Percentiles rank a stretch among this genome's conserved stretches.
These are phyloP conservation scores for Gymnorhina tibicen DNA, from an alignment of 2,113 vertebrate genomes.

Conservation along the genomic window DNA sequence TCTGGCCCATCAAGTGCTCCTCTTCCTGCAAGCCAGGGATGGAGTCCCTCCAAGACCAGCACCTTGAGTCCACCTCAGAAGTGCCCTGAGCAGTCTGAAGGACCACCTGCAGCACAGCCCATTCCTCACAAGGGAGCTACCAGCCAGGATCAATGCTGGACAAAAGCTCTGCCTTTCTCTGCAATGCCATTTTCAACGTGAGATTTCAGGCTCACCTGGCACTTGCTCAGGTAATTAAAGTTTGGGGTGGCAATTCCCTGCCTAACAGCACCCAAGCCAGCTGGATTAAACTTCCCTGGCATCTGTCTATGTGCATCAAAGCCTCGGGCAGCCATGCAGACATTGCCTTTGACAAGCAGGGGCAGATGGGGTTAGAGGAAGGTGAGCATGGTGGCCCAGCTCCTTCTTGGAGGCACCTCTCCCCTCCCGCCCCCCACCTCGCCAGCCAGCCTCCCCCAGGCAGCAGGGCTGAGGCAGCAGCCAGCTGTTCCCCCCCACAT, in stretches of 20 bases:
- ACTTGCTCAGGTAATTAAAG: not conserved
- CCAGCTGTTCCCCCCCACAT: not conserved
- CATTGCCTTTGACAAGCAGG: not conserved
- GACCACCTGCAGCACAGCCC: not conserved
- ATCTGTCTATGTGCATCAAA: rapidly evolving
- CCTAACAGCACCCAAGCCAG: not conserved
- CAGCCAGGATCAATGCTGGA: not conserved
- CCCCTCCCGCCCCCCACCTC: not conserved
- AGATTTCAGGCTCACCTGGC: not conserved
- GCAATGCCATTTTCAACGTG: not conserved
- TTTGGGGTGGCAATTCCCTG: not conserved
- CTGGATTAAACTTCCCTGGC: not conserved
- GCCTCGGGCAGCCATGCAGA: not conserved
- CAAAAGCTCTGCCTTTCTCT: not conserved
- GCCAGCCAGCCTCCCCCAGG: not conserved
- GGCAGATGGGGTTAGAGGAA: not conserved
- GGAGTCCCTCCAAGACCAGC: not conserved
- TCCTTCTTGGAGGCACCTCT: not conserved
- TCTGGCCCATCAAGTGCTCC: not conserved
- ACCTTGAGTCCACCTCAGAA: not conserved
- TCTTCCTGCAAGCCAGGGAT: not conserved
- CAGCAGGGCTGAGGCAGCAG: not conserved
- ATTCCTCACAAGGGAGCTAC: not conserved
- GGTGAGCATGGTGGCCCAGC: rapidly evolving
- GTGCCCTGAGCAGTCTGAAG: not conserved